A percentile compares a stretch with the other conserved stretches of the same genome.
Conservation (phyloP, 2,797 vertebrate species). For the Caiman crocodilus region DNA sequence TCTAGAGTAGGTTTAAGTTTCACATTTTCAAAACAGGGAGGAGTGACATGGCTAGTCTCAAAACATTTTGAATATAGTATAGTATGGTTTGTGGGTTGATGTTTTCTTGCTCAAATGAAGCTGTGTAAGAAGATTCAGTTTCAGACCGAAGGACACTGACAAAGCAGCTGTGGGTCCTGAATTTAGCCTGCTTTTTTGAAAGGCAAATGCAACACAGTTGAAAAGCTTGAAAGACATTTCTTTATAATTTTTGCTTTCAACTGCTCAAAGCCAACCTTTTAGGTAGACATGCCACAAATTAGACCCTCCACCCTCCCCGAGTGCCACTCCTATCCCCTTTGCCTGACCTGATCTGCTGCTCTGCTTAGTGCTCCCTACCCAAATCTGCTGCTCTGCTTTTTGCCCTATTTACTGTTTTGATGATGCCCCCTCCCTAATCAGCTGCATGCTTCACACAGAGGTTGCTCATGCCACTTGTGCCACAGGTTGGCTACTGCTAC, state of each 20-base stretch:
- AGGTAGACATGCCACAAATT: no score
- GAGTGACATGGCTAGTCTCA: background rate
- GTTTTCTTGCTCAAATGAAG: background rate
- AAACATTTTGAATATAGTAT: fast-evolving
- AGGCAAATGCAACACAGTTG: background rate
- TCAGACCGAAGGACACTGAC: background rate
- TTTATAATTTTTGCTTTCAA: background rate
- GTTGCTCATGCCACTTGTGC: no score
- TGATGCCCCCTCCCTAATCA: no score
- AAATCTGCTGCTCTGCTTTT: no score
- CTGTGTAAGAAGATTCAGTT: fast-evolving
- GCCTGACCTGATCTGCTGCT: no score
- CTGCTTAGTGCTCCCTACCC: no score
- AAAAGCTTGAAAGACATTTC: background rate
- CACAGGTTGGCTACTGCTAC: no score
- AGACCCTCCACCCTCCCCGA: no score
- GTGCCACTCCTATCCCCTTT: no score
- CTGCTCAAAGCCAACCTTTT: no score
- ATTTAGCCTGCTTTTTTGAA: background rate
- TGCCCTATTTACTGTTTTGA: no score
- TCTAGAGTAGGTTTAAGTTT: conserved; percentile 40
- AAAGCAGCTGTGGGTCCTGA: background rate
- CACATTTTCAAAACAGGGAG: background rate
- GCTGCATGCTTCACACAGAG: no score
- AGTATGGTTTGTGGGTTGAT: fast-evolving